These are phyloP conservation scores for Phyllostomus hastatus DNA, from an alignment of 2,113 vertebrate species.

Conservation along the genomic window DNA sequence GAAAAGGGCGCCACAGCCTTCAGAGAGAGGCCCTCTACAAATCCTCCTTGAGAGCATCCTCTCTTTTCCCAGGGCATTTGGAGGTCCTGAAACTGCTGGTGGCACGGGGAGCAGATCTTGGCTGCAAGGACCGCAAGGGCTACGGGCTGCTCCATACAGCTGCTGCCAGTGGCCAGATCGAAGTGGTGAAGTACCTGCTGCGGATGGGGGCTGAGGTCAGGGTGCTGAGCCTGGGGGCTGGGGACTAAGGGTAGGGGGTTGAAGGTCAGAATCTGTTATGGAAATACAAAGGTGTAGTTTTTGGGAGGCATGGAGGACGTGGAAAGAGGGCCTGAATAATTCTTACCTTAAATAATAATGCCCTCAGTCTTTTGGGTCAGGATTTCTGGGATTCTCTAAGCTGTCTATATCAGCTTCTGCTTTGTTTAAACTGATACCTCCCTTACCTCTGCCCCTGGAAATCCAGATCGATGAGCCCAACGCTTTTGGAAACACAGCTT, in stretches of 20 bases:
- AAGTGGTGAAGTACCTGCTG: slow-evolving; percentile 91
- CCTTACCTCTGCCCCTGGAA: background rate
- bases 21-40: background rate
- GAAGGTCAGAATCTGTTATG: background rate
- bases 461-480: slow-evolving; percentile 92
- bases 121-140: slow-evolving; percentile 92
- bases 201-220: slow-evolving; percentile 91
- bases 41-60: background rate
- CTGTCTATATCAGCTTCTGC: background rate
- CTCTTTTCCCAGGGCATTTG: slow-evolving; percentile 86
- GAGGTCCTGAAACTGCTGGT: slow-evolving; percentile 94
- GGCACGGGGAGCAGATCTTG: slow-evolving; percentile 88
- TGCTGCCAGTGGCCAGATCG: slow-evolving; percentile 91
- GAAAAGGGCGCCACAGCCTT: background rate
- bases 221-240: fast-evolving
- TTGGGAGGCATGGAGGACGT: background rate
- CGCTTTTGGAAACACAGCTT: slow-evolving; percentile 92
- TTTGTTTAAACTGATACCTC: slow-evolving; percentile 4
- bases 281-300: background rate
- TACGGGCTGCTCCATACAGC: slow-evolving; percentile 95
- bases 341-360: background rate
- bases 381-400: slow-evolving; percentile 3
- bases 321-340: background rate
- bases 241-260: background rate
- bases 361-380: background rate